Conservation (phyloP, 2,113 vertebrate genomes). For the Nothobranchius furzeri region DNA sequence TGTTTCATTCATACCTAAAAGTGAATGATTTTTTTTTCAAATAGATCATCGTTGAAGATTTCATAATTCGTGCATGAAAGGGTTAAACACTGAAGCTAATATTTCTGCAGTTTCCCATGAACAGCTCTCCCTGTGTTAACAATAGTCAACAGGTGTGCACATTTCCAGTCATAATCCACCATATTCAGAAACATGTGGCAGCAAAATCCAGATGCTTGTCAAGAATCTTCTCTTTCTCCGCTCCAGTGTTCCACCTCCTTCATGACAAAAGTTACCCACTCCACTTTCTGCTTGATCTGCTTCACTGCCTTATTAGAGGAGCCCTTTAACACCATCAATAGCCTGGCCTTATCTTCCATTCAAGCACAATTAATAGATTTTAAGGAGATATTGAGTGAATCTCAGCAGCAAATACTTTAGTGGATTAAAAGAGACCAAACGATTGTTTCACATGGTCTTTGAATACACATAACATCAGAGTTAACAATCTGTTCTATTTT, state of each 20-base stretch:
- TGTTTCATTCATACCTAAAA: too few relatives aligned
- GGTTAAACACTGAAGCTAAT: too few relatives aligned
- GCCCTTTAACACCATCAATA: neutral
- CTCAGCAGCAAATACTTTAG: neutral
- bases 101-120: too few relatives aligned
- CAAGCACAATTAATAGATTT: neutral
- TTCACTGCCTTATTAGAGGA: neutral
- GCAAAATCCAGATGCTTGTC: neutral
- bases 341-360: neutral
- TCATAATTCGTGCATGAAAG: too few relatives aligned
- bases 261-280: too few relatives aligned
- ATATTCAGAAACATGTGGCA: neutral
- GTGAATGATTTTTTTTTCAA: too few relatives aligned
- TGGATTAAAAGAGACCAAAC: neutral
- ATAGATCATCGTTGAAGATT: too few relatives aligned
- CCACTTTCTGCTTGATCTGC: neutral
- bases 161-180: neutral
- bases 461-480: neutral
- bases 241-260: neutral
- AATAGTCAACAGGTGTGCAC: neutral
- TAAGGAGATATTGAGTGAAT: neutral
- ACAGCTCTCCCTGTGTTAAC: neutral
- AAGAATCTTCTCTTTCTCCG: too few relatives aligned
- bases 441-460: neutral
- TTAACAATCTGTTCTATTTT: neutral